Conservation (phyloP, 2,888 invertebrate genomes). For the Pheosia gnoma region DNA sequence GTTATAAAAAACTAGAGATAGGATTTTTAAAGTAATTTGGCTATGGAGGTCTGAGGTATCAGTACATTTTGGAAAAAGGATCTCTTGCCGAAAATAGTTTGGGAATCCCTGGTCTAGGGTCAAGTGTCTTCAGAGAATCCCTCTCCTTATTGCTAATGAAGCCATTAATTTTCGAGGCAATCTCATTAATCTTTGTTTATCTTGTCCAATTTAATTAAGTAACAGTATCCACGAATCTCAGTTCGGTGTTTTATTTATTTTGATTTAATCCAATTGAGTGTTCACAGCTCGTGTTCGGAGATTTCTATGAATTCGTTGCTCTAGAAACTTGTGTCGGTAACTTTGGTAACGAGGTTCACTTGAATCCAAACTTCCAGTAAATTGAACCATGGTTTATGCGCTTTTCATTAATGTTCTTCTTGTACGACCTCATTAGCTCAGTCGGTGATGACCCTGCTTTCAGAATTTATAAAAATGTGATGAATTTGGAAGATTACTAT, state of each 20-base stretch:
- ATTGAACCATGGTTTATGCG: not conserved
- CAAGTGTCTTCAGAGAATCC: not conserved
- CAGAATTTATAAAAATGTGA: too few species aligned
- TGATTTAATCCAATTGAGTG: slow-evolving; percentile 11
- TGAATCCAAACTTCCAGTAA: slow-evolving; percentile 11
- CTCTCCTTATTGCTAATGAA: not conserved
- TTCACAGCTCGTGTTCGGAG: not conserved
- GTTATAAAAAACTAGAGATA: too few species aligned
- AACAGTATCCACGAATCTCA: slow-evolving; percentile 5
- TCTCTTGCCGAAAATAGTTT: too few species aligned
- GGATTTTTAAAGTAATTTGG: too few species aligned
- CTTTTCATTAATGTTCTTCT: not conserved
- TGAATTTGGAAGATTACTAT: too few species aligned
- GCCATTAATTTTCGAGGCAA: slow-evolving; percentile 6
- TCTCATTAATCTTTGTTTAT: slow-evolving; percentile 23
- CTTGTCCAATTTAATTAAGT: slow-evolving; percentile 22
- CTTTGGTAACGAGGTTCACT: slow-evolving; percentile 20
- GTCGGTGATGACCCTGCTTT: too few species aligned
- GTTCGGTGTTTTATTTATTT: slow-evolving; percentile 12
- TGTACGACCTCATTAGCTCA: too few species aligned
- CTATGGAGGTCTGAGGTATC: too few species aligned
- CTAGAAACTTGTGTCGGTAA: slow-evolving; percentile 20
- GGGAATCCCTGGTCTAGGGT: too few species aligned
- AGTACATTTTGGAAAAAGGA: too few species aligned
- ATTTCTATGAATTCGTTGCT: slow-evolving; percentile 17